Evolutionary conservation across 2,113 vertebrate species (phyloP).

Genomic region (Corydoras sp.): DNA sequence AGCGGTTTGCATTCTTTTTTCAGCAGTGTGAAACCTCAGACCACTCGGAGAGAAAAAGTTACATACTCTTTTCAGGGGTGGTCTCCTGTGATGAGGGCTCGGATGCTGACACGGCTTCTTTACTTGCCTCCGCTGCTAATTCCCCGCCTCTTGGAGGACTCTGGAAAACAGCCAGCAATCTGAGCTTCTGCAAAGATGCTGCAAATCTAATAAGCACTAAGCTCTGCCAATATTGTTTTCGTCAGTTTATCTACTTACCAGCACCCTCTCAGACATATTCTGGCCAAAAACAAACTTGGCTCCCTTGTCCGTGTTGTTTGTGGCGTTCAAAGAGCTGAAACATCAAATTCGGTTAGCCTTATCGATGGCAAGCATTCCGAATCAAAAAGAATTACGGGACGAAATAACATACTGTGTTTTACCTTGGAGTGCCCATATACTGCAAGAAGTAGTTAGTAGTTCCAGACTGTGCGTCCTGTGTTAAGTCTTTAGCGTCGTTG

Average conservation of each 20-base stretch:
- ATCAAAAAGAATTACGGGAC: too few species aligned
- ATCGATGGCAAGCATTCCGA: neutral
- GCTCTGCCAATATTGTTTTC: neutral
- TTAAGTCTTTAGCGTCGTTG: slow-evolving; percentile 63
- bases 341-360: slow-evolving; percentile 18
- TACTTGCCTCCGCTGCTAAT: slow-evolving; percentile 69
- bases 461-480: slow-evolving; percentile 67
- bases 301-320: slow-evolving; percentile 76
- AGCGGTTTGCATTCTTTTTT: too few species aligned
- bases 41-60: too few species aligned
- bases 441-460: slow-evolving; percentile 96
- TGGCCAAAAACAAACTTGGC: slow-evolving; percentile 96
- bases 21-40: too few species aligned
- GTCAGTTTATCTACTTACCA: slow-evolving; percentile 74
- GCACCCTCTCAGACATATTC: slow-evolving; percentile 95
- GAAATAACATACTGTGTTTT: slow-evolving; percentile 2
- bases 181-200: too few species aligned
- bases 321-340: slow-evolving; percentile 78
- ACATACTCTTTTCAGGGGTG: slow-evolving; percentile 85
- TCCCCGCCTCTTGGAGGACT: slow-evolving; percentile 85
- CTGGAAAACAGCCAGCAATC: slow-evolving; percentile 53
- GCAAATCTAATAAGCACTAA: too few species aligned
- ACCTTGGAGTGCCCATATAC: slow-evolving; percentile 94
- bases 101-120: slow-evolving; percentile 75
- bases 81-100: slow-evolving; percentile 84